Percentiles rank a stretch among this genome's conserved stretches.
These are phyloP conservation scores for Ceriagrion tenellum DNA, from an alignment of 2,888 invertebrate species.

Conservation along the genomic window DNA sequence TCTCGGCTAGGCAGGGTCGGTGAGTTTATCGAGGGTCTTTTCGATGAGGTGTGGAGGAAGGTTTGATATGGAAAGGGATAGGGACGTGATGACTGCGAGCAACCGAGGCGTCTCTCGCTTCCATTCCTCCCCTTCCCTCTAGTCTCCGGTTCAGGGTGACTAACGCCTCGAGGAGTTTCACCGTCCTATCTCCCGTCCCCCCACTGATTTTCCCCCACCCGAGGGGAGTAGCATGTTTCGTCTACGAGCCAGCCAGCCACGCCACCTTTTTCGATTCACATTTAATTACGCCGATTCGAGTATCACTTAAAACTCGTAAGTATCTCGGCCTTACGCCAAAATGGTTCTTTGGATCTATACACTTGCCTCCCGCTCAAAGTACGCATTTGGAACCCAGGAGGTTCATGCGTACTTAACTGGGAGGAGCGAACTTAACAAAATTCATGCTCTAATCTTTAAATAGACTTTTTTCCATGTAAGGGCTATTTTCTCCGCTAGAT, in stretches of 20 bases:
- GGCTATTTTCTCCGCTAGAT: too few species aligned
- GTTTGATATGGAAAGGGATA: background rate
- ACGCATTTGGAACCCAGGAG: too few species aligned
- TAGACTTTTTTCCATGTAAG: too few species aligned
- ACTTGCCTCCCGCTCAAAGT: too few species aligned
- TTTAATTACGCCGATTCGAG: background rate
- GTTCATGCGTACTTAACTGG: too few species aligned
- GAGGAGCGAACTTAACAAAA: too few species aligned
- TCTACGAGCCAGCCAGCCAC: background rate
- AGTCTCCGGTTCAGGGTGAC: slow-evolving; percentile 1
- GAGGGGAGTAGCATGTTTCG: background rate
- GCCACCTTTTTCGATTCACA: background rate
- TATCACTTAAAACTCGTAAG: background rate
- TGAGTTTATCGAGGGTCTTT: background rate
- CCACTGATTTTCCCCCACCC: background rate
- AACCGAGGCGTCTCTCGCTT: background rate
- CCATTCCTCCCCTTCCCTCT: background rate
- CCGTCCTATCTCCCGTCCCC: background rate
- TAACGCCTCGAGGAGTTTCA: background rate
- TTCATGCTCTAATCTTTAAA: too few species aligned
- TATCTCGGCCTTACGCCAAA: background rate
- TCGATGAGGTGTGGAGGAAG: background rate
- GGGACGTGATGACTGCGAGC: background rate
- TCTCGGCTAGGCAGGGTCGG: background rate
- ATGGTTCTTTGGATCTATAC: background rate